These are phyloP conservation scores for Notechis scutatus DNA, from an alignment of 2,113 vertebrate species.

Conservation along the genomic window DNA sequence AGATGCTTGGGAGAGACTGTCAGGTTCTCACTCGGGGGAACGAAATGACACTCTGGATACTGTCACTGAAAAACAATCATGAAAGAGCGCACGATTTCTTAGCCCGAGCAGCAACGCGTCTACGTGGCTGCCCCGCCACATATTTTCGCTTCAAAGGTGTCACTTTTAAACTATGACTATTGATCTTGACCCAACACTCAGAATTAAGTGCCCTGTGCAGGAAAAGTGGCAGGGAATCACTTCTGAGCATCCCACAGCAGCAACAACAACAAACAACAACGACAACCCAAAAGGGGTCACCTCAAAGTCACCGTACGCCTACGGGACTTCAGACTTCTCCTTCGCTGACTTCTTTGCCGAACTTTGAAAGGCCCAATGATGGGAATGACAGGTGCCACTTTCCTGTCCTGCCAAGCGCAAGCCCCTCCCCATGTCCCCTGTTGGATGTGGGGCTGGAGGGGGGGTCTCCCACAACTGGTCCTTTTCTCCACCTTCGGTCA, in stretches of 20 bases:
- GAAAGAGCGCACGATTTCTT: constrained; percentile 72
- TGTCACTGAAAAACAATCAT: constrained; percentile 66
- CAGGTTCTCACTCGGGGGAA: constrained; percentile 62
- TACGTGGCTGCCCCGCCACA: constrained; percentile 55
- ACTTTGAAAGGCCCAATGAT: constrained; percentile 28
- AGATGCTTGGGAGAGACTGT: constrained; percentile 66
- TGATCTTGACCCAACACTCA: constrained; percentile 69
- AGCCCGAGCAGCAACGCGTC: constrained; percentile 59
- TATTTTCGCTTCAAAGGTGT: constrained; percentile 70
- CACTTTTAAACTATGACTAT: constrained; percentile 71
- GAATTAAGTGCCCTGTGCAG: constrained; percentile 61
- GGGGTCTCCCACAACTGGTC: neutral
- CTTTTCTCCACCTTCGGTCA: too few relatives aligned
- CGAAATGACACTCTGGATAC: constrained; percentile 67
- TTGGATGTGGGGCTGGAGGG: neutral
- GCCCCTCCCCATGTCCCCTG: too few relatives aligned
- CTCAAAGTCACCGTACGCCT: constrained; percentile 63
- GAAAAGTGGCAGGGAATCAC: constrained; percentile 66
- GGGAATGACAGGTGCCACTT: neutral
- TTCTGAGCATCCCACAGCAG: constrained; percentile 67
- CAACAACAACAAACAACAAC: too few relatives aligned
- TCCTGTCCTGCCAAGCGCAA: neutral
- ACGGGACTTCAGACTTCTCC: constrained; percentile 57
- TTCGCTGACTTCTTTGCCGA: constrained; percentile 35
- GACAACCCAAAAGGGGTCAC: constrained; percentile 59